Percentiles rank a stretch among this genome's conserved stretches.
phyloP scores from a whole-genome alignment of 2,797 vertebrate species.

The Stomatorhinus walkeri region DNA sequence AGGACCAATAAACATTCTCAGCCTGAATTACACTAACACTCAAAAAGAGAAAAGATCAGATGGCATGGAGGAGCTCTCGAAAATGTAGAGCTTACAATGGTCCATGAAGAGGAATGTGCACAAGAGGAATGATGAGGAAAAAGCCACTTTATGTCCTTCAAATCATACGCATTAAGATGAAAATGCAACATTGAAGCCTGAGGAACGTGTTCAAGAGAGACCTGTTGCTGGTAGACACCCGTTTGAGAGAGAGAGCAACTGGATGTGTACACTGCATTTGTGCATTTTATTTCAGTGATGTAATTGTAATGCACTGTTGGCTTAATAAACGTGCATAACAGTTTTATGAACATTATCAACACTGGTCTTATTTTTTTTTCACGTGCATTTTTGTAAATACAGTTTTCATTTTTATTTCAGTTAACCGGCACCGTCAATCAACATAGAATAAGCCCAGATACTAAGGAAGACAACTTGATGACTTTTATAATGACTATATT shows the following conservation, averaged over 20 bases:
- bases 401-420: no score
- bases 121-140: constrained; percentile 9
- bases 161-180: constrained; percentile 27
- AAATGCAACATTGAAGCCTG: no score
- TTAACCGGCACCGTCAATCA: no score
- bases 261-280: neutral
- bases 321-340: neutral
- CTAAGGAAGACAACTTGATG: no score
- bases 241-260: no score
- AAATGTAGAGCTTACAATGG: neutral
- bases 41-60: neutral
- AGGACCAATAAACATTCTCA: neutral
- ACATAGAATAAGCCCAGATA: no score
- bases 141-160: constrained; percentile 25
- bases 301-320: neutral
- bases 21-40: neutral
- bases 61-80: neutral
- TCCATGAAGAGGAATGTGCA: neutral
- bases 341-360: neutral
- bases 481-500: no score
- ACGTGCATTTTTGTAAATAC: neutral
- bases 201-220: no score
- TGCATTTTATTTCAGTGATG: neutral
- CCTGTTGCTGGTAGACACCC: no score
- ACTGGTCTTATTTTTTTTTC: neutral